Conservation (phyloP, 2,888 invertebrate genomes). For the Mycalesis mineus region DNA sequence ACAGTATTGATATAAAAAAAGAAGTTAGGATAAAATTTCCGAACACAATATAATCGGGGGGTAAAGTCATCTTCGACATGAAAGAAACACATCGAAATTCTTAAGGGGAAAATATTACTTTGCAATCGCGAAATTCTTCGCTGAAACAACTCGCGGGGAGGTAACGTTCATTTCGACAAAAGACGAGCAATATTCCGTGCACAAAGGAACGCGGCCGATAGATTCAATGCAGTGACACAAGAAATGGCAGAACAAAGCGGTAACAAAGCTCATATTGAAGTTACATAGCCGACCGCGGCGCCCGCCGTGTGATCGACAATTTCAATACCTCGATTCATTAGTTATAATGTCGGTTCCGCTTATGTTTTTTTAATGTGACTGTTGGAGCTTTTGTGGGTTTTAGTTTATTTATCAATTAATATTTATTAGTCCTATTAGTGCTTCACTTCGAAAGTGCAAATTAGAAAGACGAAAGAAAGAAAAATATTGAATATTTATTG, state of each 20-base stretch:
- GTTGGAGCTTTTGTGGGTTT: background rate
- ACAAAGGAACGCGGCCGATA: constrained; percentile 76
- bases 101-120: constrained; percentile 77
- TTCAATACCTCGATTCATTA: constrained; percentile 29
- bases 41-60: constrained; percentile 66
- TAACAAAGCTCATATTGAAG: constrained; percentile 76
- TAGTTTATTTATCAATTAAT: background rate
- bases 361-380: background rate
- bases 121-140: constrained; percentile 75
- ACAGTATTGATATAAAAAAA: constrained; percentile 46
- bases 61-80: constrained; percentile 73
- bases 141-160: constrained; percentile 75
- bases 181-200: constrained; percentile 76
- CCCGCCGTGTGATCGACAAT: constrained; percentile 29
- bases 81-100: constrained; percentile 76
- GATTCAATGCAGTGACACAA: constrained; percentile 78
- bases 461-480: too few relatives aligned
- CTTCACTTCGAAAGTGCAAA: too few relatives aligned
- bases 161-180: constrained; percentile 76
- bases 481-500: too few relatives aligned
- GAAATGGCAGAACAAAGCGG: constrained; percentile 73
- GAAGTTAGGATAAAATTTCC: constrained; percentile 57
- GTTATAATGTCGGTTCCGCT: background rate
- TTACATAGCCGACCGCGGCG: constrained; percentile 43
- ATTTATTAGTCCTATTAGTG: too few relatives aligned